These are phyloP conservation scores for Clusia tigrina DNA, from an alignment of 2,888 invertebrate genomes.

Conservation along the genomic window DNA sequence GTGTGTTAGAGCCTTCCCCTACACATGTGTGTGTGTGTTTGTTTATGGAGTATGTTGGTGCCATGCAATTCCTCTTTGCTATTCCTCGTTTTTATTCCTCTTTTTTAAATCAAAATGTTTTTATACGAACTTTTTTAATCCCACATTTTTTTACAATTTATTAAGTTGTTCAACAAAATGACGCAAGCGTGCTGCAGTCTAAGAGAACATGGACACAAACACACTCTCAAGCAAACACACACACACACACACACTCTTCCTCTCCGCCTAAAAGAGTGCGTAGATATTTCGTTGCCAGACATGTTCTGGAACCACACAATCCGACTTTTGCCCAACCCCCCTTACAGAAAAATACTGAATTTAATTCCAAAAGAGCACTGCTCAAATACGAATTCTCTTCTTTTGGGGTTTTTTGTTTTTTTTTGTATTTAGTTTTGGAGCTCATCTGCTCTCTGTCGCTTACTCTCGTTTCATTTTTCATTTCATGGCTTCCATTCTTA, in stretches of 20 bases:
- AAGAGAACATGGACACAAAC: too few relatives aligned
- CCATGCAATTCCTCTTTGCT: conserved; percentile 6
- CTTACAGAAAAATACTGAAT: too few relatives aligned
- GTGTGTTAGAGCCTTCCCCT: too few relatives aligned
- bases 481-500: not conserved
- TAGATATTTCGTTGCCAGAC: conserved; percentile 40
- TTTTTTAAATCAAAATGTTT: not conserved
- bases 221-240: too few relatives aligned
- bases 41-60: conserved; percentile 20
- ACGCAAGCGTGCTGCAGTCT: conserved; percentile 12
- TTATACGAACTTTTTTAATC: not conserved
- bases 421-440: too few relatives aligned
- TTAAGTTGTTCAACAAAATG: conserved; percentile 1
- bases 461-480: not conserved
- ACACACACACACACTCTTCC: not conserved
- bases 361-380: too few relatives aligned
- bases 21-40: conserved; percentile 9
- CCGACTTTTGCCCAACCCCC: too few relatives aligned
- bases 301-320: too few relatives aligned
- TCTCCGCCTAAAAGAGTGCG: conserved; percentile 7
- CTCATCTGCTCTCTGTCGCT: conserved; percentile 27
- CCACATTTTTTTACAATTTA: not conserved
- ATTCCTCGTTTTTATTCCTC: not conserved
- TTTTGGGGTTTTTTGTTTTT: too few relatives aligned
- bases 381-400: too few relatives aligned